Evolutionary conservation across 2,113 vertebrate genomes (phyloP).

Genomic region (Anseranas semipalmata): DNA sequence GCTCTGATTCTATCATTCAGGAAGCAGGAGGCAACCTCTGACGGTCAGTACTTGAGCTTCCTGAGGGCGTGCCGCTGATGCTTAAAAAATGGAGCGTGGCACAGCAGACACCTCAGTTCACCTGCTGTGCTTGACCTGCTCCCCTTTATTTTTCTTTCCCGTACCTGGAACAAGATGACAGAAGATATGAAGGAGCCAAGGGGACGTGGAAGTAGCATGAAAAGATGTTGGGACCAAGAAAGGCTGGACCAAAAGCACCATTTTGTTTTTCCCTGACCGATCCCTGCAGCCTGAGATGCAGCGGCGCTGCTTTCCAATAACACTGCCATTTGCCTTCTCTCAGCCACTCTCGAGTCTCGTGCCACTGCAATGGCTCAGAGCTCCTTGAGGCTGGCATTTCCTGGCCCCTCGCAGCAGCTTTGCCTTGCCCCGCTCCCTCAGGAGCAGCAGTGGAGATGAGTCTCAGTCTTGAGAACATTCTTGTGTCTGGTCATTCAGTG

Average conservation of each 20-base stretch:
- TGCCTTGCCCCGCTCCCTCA: background rate
- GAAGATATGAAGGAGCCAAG: background rate
- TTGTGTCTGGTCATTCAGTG: background rate
- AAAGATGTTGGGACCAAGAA: background rate
- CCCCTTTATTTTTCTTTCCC: conserved; percentile 2
- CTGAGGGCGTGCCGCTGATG: background rate
- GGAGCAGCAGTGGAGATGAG: background rate
- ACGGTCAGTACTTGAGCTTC: background rate
- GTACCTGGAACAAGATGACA: conserved; percentile 21
- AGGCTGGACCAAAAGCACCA: background rate
- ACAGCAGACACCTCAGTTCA: conserved; percentile 26
- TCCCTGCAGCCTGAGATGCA: background rate
- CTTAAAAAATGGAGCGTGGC: conserved; percentile 1
- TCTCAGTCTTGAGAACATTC: background rate
- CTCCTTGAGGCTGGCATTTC: background rate
- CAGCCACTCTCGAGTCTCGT: background rate
- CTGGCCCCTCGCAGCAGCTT: background rate
- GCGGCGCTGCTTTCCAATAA: background rate
- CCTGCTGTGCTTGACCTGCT: conserved; percentile 31
- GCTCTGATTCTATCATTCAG: conserved; percentile 38
- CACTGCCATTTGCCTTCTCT: background rate
- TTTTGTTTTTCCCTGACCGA: background rate
- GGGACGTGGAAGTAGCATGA: background rate
- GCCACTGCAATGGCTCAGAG: background rate
- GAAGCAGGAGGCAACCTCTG: conserved; percentile 53